Conservation (phyloP, 2,888 invertebrate species). For the Cosmia pyralina region DNA sequence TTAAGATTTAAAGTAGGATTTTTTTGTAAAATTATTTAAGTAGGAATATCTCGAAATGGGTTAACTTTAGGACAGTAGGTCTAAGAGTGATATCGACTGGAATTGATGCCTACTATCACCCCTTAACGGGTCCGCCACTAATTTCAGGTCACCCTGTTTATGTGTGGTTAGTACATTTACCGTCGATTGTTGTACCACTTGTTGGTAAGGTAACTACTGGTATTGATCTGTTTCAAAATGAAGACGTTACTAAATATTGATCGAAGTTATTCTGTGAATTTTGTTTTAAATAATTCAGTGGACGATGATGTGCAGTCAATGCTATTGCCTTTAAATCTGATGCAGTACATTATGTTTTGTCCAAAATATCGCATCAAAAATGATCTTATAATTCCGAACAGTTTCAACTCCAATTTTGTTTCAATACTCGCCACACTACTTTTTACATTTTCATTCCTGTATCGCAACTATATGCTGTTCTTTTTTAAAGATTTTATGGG, state of each 20-base stretch:
- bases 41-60: too few species aligned
- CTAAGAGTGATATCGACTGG: too few species aligned
- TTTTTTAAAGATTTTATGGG: background rate
- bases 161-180: background rate
- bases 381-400: background rate
- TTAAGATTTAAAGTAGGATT: too few species aligned
- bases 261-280: conserved; percentile 11
- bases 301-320: conserved; percentile 19
- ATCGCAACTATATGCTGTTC: background rate
- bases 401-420: background rate
- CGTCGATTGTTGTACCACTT: background rate
- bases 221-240: background rate
- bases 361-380: conserved; percentile 31
- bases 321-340: conserved; percentile 19
- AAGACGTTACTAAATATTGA: background rate
- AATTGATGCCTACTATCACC: too few species aligned
- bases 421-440: background rate
- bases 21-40: too few species aligned
- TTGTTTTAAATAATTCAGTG: conserved; percentile 15
- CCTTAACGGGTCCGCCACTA: too few species aligned
- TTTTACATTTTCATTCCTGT: background rate
- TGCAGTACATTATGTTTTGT: conserved; percentile 23
- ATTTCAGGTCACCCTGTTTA: too few species aligned
- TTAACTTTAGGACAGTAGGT: too few species aligned
- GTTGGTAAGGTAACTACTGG: background rate